These are phyloP conservation scores for Anthoptus insignis DNA, from an alignment of 2,888 invertebrate genomes.

Conservation along the genomic window DNA sequence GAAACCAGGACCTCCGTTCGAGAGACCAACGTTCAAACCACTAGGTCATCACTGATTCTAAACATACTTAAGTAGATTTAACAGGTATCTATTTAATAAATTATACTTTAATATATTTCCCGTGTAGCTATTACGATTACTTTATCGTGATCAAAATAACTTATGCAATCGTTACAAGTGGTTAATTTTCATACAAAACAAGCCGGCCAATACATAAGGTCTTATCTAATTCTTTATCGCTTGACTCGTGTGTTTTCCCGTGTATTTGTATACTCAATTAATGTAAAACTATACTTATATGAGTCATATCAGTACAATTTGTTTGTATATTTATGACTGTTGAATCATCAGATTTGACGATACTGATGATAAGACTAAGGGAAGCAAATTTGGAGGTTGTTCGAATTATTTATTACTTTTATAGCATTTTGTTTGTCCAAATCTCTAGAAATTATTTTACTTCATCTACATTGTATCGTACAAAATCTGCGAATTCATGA, in stretches of 20 bases:
- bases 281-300: background rate
- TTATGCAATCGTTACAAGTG: slow-evolving; percentile 12
- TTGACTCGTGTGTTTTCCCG: background rate
- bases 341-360: background rate
- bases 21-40: too few species aligned
- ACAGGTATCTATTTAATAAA: background rate
- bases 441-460: too few species aligned
- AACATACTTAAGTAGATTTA: background rate
- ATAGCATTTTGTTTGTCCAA: too few species aligned
- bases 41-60: too few species aligned
- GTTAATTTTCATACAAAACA: slow-evolving; percentile 10
- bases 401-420: too few species aligned
- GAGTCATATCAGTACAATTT: slow-evolving; percentile 3
- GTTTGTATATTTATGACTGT: background rate
- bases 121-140: slow-evolving; percentile 32
- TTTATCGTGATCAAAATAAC: slow-evolving; percentile 28
- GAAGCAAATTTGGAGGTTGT: too few species aligned
- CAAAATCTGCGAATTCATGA: too few species aligned
- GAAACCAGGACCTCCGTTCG: too few species aligned
- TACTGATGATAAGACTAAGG: background rate
- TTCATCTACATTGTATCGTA: too few species aligned
- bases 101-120: slow-evolving; percentile 19
- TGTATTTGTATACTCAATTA: background rate
- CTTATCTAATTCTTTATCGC: slow-evolving; percentile 5
- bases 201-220: background rate